Conservation (phyloP, 2,113 vertebrate species). For the Tautogolabrus adspersus region DNA sequence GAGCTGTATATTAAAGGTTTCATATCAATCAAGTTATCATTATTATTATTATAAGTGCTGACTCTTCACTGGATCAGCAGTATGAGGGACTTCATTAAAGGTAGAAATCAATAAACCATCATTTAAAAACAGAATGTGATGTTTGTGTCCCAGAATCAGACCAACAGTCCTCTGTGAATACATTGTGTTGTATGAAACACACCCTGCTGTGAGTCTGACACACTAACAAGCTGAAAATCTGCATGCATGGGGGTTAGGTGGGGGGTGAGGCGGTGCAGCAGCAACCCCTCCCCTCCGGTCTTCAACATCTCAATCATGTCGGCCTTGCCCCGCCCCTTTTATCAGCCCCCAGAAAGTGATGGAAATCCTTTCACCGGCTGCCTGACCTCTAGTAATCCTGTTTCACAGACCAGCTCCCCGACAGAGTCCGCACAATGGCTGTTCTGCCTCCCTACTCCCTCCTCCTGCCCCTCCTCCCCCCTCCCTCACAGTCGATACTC, state of each 20-base stretch:
- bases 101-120: too few relatives aligned
- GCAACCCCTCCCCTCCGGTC: slow-evolving; percentile 80
- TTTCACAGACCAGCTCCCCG: slow-evolving; percentile 98
- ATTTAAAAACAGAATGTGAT: too few relatives aligned
- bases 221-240: slow-evolving; percentile 79
- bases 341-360: slow-evolving; percentile 93
- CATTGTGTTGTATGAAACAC: not conserved
- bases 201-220: slow-evolving; percentile 8
- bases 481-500: slow-evolving; percentile 90
- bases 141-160: too few relatives aligned
- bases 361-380: slow-evolving; percentile 95
- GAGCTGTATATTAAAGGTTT: too few relatives aligned
- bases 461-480: not conserved
- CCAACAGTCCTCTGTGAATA: too few relatives aligned
- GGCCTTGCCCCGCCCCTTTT: slow-evolving; percentile 88
- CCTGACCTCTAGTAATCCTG: slow-evolving; percentile 99
- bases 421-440: slow-evolving; percentile 95
- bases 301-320: slow-evolving; percentile 96
- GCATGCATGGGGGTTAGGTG: slow-evolving; percentile 81
- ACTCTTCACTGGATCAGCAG: too few relatives aligned
- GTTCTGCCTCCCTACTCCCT: slow-evolving; percentile 87
- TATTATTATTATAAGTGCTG: too few relatives aligned
- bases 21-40: too few relatives aligned
- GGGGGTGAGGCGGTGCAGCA: slow-evolving; percentile 60
- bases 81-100: too few relatives aligned